Conservation (phyloP, 2,113 vertebrate species). For the Piaya cayana region DNA sequence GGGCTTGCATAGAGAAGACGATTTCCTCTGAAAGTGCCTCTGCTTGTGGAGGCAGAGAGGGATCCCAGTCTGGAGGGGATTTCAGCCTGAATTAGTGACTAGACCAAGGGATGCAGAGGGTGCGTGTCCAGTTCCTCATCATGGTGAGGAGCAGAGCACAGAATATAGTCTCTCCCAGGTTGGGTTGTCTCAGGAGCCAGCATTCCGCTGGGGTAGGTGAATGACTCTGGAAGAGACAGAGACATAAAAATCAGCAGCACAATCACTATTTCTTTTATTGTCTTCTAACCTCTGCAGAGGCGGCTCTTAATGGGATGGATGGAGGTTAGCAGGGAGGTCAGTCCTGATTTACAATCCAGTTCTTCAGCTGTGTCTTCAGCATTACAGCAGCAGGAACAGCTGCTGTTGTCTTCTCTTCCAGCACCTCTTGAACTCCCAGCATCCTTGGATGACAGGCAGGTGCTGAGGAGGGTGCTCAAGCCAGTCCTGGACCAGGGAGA, state of each 20-base stretch:
- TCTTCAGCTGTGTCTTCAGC: not conserved
- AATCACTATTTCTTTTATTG: not conserved
- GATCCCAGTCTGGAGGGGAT: not conserved
- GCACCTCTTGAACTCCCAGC: not conserved
- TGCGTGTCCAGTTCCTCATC: not conserved
- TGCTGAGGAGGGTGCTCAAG: not conserved
- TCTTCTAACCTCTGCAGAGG: not conserved
- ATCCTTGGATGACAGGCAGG: not conserved
- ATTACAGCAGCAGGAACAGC: not conserved
- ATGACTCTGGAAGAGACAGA: not conserved
- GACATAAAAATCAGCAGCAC: not conserved
- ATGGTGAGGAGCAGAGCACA: accelerated
- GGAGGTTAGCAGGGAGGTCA: not conserved
- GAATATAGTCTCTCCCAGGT: not conserved
- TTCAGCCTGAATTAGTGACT: not conserved
- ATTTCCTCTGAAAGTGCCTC: not conserved
- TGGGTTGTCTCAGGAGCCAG: not conserved
- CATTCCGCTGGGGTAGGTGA: not conserved
- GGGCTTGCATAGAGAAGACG: not conserved
- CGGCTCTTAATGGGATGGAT: accelerated
- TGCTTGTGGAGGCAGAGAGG: not conserved
- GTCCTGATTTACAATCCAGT: not conserved
- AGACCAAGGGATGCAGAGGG: accelerated
- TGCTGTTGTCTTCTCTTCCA: not conserved
- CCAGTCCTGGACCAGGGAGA: accelerated